phyloP scores from a whole-genome alignment of 2,113 vertebrate genomes.

The Athene noctua region DNA sequence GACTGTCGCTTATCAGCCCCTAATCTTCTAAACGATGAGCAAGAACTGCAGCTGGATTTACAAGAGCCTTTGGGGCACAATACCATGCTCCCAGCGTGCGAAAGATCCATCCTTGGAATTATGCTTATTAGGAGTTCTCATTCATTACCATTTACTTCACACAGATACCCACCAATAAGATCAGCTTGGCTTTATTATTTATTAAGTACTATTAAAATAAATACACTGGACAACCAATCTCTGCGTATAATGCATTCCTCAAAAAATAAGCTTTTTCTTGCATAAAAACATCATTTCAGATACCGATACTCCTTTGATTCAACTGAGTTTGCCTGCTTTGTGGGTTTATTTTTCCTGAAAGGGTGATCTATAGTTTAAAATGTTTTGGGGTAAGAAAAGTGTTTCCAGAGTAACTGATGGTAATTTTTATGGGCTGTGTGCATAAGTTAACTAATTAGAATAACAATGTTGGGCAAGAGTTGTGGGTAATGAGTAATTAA shows the following conservation, averaged over 20 bases:
- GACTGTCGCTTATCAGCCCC: slow-evolving; percentile 59
- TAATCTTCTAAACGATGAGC: slow-evolving; percentile 63
- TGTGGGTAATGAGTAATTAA: neutral
- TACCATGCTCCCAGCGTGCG: slow-evolving; percentile 31
- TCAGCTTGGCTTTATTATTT: neutral
- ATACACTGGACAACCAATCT: neutral
- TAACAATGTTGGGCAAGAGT: neutral
- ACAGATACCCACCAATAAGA: neutral
- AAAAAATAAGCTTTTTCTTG: neutral
- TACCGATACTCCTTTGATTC: neutral
- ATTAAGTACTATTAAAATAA: neutral
- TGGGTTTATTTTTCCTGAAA: neutral
- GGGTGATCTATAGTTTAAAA: neutral
- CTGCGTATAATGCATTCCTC: neutral
- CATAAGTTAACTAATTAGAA: neutral
- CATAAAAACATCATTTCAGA: neutral
- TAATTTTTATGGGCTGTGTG: neutral
- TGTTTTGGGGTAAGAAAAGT: neutral
- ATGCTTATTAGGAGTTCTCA: slow-evolving; percentile 38
- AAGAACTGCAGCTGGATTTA: slow-evolving; percentile 60
- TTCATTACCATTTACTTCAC: slow-evolving; percentile 42
- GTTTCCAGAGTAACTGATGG: neutral
- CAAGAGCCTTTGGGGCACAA: slow-evolving; percentile 68
- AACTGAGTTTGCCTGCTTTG: neutral
- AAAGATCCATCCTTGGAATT: slow-evolving; percentile 42